Evolutionary conservation across 2,888 invertebrate genomes (phyloP), one percentile per base, ranked within the genome.

Genomic region (Carabus problematicus): DNA sequence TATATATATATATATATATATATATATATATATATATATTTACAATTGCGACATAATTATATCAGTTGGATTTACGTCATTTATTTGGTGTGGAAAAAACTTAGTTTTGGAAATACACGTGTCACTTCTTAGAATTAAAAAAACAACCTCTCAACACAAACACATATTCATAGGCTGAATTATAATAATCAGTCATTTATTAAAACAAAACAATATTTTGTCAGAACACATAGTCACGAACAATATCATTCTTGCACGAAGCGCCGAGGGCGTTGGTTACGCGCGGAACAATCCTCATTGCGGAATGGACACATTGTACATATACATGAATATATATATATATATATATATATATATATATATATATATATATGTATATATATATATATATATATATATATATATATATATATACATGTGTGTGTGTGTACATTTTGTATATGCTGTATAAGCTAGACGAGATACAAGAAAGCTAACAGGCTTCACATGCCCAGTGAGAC

Each of bases 141-240:
- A 7, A 52, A 52, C 52, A 52, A 42, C 45, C 18, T 42, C 42
- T 42, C 59, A 12, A 18, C 59, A 39, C 18, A 41, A 14, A 60
- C 60, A 60, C 54, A 59, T 19, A 52, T 40, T 18, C 42, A 47
- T 19, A 56, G 19, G 56, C 29, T 29, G 56, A 60, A 67, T 67
- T 67, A 54, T 67, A 67, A 67, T 60, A 67, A 67, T 67, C 67
- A 66, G 66, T 66, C 66, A 67, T 67, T 67, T 60, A 67, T 67
- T 67, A 67, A 67, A 67, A 67, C 60, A 67, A 67, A 60, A 67
- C 67, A 67, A 67, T 67, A 67, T 67, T 67, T 67, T 67, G 67
- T 52, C 67, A 60, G 67, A 67, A 67, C 67, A 67, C 60, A 52
- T 19, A 67, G 67, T 67, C 67, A 67, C 67, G 67, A 67, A 67